Evolutionary conservation across 1,140 invertebrate species (phyloP).

Genomic region (Nixonia krombeini): DNA sequence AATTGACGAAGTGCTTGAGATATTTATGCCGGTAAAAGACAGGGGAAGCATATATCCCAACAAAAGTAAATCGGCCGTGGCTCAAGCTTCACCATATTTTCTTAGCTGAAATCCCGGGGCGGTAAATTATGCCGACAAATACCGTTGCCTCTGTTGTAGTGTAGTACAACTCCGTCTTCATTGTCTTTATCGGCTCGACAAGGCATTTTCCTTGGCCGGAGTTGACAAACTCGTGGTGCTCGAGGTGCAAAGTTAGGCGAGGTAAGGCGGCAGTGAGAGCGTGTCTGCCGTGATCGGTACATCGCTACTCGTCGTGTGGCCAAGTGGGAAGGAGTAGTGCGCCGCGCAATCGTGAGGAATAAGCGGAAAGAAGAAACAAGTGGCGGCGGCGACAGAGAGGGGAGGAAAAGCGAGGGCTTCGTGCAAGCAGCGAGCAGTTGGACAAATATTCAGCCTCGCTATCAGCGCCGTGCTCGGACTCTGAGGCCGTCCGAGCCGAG

Average conservation of each 20-base stretch:
- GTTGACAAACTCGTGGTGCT: conserved; percentile 18
- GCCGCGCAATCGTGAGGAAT: not conserved
- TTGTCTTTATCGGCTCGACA: not conserved
- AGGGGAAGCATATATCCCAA: no score
- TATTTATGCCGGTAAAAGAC: no score
- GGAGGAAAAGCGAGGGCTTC: not conserved
- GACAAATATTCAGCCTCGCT: conserved; percentile 9
- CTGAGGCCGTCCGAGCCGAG: conserved; percentile 20
- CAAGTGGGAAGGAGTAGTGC: not conserved
- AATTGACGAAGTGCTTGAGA: no score
- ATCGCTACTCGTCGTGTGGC: not conserved
- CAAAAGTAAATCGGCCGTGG: no score
- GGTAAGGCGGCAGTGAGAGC: conserved; percentile 1
- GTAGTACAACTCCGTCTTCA: not conserved
- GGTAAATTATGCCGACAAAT: not conserved
- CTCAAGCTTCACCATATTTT: no score
- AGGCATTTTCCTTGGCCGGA: conserved; percentile 15
- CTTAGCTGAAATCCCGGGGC: not conserved
- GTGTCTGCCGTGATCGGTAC: not conserved
- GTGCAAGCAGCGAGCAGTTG: not conserved
- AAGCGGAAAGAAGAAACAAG: no score
- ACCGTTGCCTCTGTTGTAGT: not conserved
- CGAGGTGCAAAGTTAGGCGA: conserved; percentile 28
- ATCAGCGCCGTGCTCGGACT: conserved; percentile 3
- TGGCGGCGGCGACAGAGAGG: no score